Conservation (phyloP, 2,888 invertebrate genomes). For the Microplitis manilae region DNA sequence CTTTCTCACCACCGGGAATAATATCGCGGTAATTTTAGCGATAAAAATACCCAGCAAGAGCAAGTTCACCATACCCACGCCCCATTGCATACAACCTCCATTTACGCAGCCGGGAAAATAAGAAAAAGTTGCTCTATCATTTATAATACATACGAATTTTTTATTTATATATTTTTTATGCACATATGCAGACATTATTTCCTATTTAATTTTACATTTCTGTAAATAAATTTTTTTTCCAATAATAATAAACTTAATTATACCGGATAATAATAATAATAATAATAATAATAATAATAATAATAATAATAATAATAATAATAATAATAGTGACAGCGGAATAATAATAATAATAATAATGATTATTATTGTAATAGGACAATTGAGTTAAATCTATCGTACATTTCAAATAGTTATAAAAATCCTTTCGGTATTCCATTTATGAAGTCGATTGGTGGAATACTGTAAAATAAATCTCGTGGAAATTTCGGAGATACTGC, state of each 20-base stretch:
- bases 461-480: conserved; percentile 18
- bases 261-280: neutral
- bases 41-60: conserved; percentile 49
- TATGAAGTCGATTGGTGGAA: neutral
- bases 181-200: neutral
- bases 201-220: too few relatives aligned
- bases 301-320: neutral
- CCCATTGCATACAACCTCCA: conserved; percentile 12
- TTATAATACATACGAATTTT: neutral
- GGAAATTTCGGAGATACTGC: conserved; percentile 8
- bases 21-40: conserved; percentile 57
- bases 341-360: neutral
- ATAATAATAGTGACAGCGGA: too few relatives aligned
- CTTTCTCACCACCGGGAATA: conserved; percentile 59
- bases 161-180: neutral
- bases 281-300: neutral
- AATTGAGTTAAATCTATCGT: neutral
- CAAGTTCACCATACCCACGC: conserved; percentile 26
- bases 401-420: neutral
- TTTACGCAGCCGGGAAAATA: conserved; percentile 2
- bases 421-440: conserved; percentile 8
- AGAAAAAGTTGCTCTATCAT: conserved; percentile 3
- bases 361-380: neutral
- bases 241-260: neutral
- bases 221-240: too few relatives aligned